Base-by-base conservation (phyloP, 2,113 vertebrate species). In the Aythya baeri region DNA sequence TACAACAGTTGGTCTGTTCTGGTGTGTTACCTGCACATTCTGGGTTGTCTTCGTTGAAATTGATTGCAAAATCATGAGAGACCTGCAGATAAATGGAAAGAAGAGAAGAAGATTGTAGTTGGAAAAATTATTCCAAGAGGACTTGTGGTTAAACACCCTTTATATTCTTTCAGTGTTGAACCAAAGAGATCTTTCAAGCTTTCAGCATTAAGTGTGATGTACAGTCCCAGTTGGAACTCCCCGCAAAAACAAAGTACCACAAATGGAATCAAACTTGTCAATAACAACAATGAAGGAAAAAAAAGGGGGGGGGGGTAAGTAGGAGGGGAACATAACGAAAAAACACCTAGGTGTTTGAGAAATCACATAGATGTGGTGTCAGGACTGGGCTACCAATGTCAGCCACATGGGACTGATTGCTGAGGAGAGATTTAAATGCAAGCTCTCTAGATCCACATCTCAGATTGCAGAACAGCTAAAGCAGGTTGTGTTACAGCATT, bases 61-160 rank as follows among this genome's bases (percentile, higher is more conserved):
- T 99, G 97, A 99, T 99, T 46, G 99, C 99, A 94, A 99, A 99
- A 98, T 99, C 99, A 75, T 99, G 99, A 92, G 99, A 99, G 59
- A 99, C 98, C 99, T 99, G 96, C 90, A 89, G 87, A 92, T 61
- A 86, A 72, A 93, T 43, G 80, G 83, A 90, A 94, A 55, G 75
- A 83, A 94, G 92, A 95, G 38, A 96, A 96, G 85, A 97, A 6
- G 71, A 84, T 38, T 84, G 75, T 83, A 94, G 94, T 92, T 63
- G 95, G 73, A 92, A 93, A 96, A 94, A 54, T 46, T 76, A 93
- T 86, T 91, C 38, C 16, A 29, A 66, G 76, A 78, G 52, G 43
- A 77, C 74, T 92, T 81, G 67, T 12, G 54, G 49, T 92, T 95
- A 95, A 96, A 95, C 12, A 84, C 12, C 14, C n/a, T 65, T 94